Evolutionary conservation across 1,140 invertebrate species (phyloP), one percentile per base, ranked within the genome.

Genomic region (Meloidogyne exigua): DNA sequence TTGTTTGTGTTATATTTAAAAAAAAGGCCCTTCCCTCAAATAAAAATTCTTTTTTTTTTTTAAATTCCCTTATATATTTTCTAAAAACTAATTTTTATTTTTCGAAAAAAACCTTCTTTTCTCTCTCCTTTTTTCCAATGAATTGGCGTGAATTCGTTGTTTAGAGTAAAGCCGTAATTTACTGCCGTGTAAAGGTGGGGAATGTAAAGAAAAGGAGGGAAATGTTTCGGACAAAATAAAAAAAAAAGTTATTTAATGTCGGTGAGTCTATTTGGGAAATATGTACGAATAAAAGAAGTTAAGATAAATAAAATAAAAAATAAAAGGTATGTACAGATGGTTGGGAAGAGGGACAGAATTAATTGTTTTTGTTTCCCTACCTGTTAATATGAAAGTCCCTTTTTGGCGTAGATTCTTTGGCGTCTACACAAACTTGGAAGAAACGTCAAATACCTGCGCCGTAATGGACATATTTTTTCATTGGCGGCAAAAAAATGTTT

Each of bases 101-200:
- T 28, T 18, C 32, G 13, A n/a, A n/a, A 18, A 21, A 23, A 25
- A 23, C 36, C 21, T 15, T 63, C 21, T 64, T 32, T 26, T 63
- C 25, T 42, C 57, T 4, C 70, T 62, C 18, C n/a, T 72, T 62
- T 44, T 21, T 23, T 15, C 42, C 57, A 25, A 21, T 32, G 62
- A 36, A 63, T 36, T 12, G 71, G 57, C 71, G 62, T 73, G 62
- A 64, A 62, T 39, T 36, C 11, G 23, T 57, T 73, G 18, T 42
- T 42, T 13, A 21, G 36, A 62, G 62, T 57, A 73, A 73, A 73
- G 49, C 49, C n/a, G 49, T n/a, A 57, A 57, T 57, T 57, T n/a
- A 57, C 49, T 57, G 49, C 49, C 49, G 49, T 49, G 12, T 57
- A 57, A 57, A n/a, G 18, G 18, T 15, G 49, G 44, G 15, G 44